Base-by-base conservation (phyloP, 2,113 vertebrate species). In the Perca fluviatilis region DNA sequence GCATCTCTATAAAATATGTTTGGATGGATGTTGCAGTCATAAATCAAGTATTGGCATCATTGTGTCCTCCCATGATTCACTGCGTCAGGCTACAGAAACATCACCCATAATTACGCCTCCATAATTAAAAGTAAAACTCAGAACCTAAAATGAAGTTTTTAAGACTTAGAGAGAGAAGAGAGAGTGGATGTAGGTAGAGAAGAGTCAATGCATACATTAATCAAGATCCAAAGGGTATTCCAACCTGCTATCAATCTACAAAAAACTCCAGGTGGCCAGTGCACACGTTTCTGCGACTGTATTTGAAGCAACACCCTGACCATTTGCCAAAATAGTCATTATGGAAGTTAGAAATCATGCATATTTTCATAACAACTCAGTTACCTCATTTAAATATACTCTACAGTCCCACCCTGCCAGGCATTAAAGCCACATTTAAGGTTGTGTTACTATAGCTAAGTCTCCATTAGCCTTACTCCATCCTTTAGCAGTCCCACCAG, bases 371-470 rank as follows among this genome's bases (percentile, higher is more conserved):
- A 50, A 80, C 69, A 61, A n/a, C 62, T 74, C 71, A 6, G 1
- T 75, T 36, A 57, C 36, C 18, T 43, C 19, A 74, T 79, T 72
- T 67, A 62, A 68, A 75, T 75, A 51, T 40, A 40, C 63, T 51
- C 14, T 27, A 27, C 27, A 79, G 46, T 47, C 74, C 46, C 30
- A 64, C 21, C 5, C 67, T 63, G 58, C 40, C 43, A 58, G 47
- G 53, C n/a, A 65, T 77, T 67, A 51, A 25, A 49, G 27, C 67
- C 67, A 82, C 23, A 60, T 13, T 50, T 50, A 49, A 58, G 86
- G 57, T 86, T 65, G 49, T 77, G 67, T 86, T 71, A 82, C 53
- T 62, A 6, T 19, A 19, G 62, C 68, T 74, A 77, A 67, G 53
- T 79, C 74, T 58, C 43, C 50, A 56, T 70, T 81, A 69, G 23